Evolutionary conservation across 2,113 vertebrate species (phyloP).

Genomic region (Pantherophis guttatus): DNA sequence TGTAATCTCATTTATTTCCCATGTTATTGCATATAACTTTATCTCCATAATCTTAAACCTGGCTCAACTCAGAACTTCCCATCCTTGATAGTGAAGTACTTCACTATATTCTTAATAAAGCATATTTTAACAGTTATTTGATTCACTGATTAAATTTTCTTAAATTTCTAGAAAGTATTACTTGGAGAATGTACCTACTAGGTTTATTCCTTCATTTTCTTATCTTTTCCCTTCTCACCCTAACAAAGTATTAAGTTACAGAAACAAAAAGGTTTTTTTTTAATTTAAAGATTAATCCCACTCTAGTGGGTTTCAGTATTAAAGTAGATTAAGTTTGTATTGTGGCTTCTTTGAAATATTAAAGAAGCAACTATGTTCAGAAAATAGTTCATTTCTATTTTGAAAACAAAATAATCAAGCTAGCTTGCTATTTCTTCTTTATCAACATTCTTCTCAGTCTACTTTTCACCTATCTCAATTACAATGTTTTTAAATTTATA

Average conservation of each 20-base stretch:
- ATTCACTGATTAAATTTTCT: neutral
- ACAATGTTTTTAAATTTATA: neutral
- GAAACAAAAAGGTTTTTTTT: neutral
- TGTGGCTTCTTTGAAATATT: neutral
- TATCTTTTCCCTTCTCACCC: neutral
- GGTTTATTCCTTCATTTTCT: neutral
- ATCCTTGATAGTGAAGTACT: neutral
- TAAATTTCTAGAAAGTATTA: neutral
- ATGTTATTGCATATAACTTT: neutral
- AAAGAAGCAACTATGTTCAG: neutral
- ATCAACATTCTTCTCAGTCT: neutral
- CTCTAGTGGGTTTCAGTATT: neutral
- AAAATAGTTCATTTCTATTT: neutral
- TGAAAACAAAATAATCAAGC: neutral
- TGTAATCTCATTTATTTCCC: neutral
- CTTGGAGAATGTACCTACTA: neutral
- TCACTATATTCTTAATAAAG: neutral
- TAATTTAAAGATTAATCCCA: neutral
- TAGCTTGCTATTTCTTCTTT: neutral
- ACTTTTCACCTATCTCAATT: neutral
- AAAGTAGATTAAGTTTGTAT: neutral
- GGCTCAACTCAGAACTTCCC: neutral
- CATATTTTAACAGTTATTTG: neutral
- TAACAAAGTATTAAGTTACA: neutral
- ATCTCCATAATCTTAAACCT: neutral